Base-by-base conservation (phyloP, 2,113 vertebrate species). In the Pseudorhombus dupliciocellatus region DNA sequence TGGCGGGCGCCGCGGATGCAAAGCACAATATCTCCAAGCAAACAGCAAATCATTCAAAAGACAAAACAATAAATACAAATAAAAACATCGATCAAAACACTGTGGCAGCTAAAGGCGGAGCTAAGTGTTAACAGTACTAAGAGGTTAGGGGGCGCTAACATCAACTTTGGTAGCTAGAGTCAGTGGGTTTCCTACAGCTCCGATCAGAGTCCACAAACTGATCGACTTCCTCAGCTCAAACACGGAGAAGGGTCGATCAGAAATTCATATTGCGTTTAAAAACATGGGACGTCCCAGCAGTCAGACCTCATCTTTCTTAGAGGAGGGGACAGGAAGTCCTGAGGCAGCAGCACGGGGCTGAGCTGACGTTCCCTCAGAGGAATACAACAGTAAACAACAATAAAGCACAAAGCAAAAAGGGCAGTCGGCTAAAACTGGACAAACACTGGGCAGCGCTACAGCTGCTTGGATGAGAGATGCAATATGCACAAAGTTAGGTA, bases 401-500 rank as follows among this genome's bases (percentile, higher is more conserved):
- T 58, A 22, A 74, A 25, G 20, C 15, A 64, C 40, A 26, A 34
- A 56, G 53, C 21, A 24, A 21, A 53, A 62, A 51, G 21, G 58
- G 50, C 48, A 79, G 86, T 89, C 81, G 42, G 79, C 71, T 80
- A 80, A 84, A 88, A 91, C 78, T 83, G 86, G 83, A 86, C 82
- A 18, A 88, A 87, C 91, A 84, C 85, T 70, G 87, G 89, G 89
- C 88, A 90, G 86, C 46, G 66, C 73, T 84, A 90, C 87, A 54
- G 9, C 88, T 91, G 90, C 88, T 78, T 63, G 80, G 83, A 66
- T 85, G 69, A 80, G 73, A 75, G 83, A 92, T 93, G 92, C 93
- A 93, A 94, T 94, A 92, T 93, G 92, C 93, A 94, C 90, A 89
- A 83, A 80, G 81, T 79, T 81, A 62, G 54, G 62, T 73, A 70